Evolutionary conservation across 2,113 vertebrate species (phyloP).

Genomic region (Petroica traversi): DNA sequence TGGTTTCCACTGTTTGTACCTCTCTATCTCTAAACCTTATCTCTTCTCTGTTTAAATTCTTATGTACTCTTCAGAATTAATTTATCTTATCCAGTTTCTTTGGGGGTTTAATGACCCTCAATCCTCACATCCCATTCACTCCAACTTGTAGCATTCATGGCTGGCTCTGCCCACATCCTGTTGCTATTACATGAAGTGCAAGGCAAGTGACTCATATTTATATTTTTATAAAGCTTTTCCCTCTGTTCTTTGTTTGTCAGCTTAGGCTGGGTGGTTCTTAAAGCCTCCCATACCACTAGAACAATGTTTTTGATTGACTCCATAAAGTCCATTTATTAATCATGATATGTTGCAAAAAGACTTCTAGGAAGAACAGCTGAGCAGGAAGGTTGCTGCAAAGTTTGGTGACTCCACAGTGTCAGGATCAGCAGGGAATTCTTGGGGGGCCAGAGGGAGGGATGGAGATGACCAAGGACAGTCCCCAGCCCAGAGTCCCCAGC

Average conservation of each 20-base stretch:
- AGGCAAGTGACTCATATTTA: not conserved
- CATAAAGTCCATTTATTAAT: not conserved
- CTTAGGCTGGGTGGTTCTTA: not conserved
- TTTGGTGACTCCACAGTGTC: not conserved
- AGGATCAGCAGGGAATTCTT: not conserved
- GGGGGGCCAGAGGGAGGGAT: not conserved
- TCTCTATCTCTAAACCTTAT: not conserved
- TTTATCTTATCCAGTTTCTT: not conserved
- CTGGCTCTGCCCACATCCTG: not conserved
- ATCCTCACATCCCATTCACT: not conserved
- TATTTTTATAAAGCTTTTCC: not conserved
- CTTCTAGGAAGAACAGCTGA: not conserved
- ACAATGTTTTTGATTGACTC: not conserved
- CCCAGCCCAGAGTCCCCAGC: not conserved
- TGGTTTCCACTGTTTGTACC: not conserved
- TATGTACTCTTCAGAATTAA: not conserved
- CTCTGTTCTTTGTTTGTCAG: not conserved
- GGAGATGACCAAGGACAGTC: not conserved
- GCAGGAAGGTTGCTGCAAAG: not conserved
- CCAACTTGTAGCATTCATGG: not conserved
- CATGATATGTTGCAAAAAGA: fast-evolving
- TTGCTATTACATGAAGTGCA: not conserved
- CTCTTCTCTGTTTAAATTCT: not conserved
- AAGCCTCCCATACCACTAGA: not conserved
- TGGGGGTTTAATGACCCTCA: not conserved